Conservation (phyloP, 2,888 invertebrate genomes). For the Epirrhoe tristata region DNA sequence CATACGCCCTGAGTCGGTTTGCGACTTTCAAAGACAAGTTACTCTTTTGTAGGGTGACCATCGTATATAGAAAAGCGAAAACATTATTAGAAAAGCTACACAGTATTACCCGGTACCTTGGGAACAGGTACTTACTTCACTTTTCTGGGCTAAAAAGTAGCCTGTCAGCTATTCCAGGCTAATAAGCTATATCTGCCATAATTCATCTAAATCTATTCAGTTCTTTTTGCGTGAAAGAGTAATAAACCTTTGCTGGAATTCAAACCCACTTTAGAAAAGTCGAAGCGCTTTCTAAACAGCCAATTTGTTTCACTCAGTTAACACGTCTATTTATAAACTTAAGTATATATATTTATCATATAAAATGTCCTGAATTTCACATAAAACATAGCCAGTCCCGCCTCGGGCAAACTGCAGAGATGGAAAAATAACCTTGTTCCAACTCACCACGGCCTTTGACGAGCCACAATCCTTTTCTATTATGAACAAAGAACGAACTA, state of each 20-base stretch:
- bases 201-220: too few species aligned
- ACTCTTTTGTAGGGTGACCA: slow-evolving; percentile 21
- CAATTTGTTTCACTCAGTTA: too few species aligned
- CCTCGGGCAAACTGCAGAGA: slow-evolving; percentile 55
- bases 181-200: too few species aligned
- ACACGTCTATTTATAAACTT: too few species aligned
- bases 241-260: too few species aligned
- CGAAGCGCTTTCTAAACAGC: too few species aligned
- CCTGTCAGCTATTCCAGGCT: too few species aligned
- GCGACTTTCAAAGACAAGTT: slow-evolving; percentile 29
- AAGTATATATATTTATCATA: too few species aligned
- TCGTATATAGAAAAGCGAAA: neutral
- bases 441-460: slow-evolving; percentile 38
- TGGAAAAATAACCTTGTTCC: slow-evolving; percentile 65
- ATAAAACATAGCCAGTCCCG: slow-evolving; percentile 33
- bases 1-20: slow-evolving; percentile 12
- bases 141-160: too few species aligned
- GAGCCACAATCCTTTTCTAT: slow-evolving; percentile 35
- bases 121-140: too few species aligned
- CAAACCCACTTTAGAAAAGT: too few species aligned
- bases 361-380: neutral
- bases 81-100: neutral
- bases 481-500: slow-evolving; percentile 7
- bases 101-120: neutral
- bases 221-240: too few species aligned